Base-by-base conservation (phyloP, 2,888 invertebrate species). In the Rapana venosa region DNA sequence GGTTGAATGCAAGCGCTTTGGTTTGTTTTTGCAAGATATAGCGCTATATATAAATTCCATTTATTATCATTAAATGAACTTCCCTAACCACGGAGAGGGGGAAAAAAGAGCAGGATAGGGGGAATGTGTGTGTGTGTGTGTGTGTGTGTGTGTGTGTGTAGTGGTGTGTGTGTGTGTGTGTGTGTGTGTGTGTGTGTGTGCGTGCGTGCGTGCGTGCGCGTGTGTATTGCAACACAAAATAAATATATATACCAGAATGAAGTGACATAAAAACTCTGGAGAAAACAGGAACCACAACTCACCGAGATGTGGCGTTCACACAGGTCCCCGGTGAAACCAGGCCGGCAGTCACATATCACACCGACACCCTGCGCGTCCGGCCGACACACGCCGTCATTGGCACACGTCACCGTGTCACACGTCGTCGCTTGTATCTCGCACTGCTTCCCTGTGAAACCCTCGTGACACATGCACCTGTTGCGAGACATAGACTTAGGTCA, bases 321-420 rank as follows among this genome's bases (percentile, higher is more conserved):
- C 26, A 81, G 79, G 30, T 81, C 77, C 0, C 92, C 93, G 4
- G 90, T 90, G 86, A 89, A 92, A 20, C 92, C 92, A 2, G 85
- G 88, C 11, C 77, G 89, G 88, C 93, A 93, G 70, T 91, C 88
- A 74, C 93, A 93, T 15, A 87, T 36, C 17, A 90, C 88, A 4
- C 77, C 61, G 1, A 77, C 88, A 1, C 66, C 61, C 15, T 79
- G 85, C 17, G 85, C 58, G 22, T 92, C 87, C 11, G 88, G 89
- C 5, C 88, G 88, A 81, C 93, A 93, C 36, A 91, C 88, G 22
- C 93, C 93, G 32, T 88, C 91, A 90, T 93, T 92, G 2, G 90
- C 85, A 87, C 93, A 93, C 35, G n/a, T 36, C n/a, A 88, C 79
- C 15, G 85, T 86, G 5, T 74, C 79, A 74, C 92, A 93, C 22